A percentile compares a stretch with the other conserved stretches of the same genome.
Evolutionary conservation across 2,888 invertebrate genomes (phyloP).

Genomic region (Trachelus tabidus): DNA sequence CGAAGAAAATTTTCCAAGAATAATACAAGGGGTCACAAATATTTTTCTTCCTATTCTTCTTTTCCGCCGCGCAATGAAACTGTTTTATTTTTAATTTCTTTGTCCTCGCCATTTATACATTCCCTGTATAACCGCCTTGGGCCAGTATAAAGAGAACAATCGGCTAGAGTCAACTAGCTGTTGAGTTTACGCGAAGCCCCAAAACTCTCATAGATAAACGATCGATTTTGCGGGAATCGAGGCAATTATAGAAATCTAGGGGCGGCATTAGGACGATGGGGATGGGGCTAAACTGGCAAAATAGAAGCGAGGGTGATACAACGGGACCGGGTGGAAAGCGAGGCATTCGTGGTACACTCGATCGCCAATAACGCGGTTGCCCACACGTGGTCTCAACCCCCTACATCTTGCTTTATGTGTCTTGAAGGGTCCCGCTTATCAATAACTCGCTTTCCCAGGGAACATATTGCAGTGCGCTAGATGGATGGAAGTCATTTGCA

Average conservation of each 20-base stretch:
- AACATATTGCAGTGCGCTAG: slow-evolving; percentile 48
- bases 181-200: background rate
- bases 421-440: slow-evolving; percentile 38
- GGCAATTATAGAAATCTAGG: background rate
- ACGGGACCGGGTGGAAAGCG: background rate
- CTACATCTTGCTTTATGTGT: slow-evolving; percentile 19
- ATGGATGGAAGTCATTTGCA: slow-evolving; percentile 53
- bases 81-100: background rate
- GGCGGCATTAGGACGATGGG: background rate
- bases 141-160: background rate
- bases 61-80: background rate
- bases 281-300: background rate
- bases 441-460: slow-evolving; percentile 39
- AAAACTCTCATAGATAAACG: background rate
- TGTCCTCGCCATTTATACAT: background rate
- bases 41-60: background rate
- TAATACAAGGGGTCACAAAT: background rate
- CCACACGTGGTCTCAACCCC: slow-evolving; percentile 2
- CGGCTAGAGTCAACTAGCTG: background rate
- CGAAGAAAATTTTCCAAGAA: background rate
- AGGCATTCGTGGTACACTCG: background rate
- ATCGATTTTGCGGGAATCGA: background rate
- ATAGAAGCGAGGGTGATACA: background rate
- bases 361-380: background rate
- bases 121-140: background rate